Evolutionary conservation across 1,140 invertebrate genomes (phyloP).

Genomic region (Drosophila willistoni): DNA sequence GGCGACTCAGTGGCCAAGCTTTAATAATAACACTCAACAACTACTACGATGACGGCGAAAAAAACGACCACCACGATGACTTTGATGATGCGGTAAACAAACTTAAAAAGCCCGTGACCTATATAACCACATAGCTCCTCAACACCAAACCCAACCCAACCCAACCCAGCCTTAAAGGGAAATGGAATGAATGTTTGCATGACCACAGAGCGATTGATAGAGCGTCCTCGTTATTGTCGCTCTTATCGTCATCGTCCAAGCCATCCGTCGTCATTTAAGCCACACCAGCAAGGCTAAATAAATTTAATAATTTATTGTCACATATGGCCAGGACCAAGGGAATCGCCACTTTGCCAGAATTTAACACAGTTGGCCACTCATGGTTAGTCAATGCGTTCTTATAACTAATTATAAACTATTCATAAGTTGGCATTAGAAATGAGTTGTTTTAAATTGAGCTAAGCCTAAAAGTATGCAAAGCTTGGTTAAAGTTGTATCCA

Average conservation of each 20-base stretch:
- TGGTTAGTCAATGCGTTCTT: slow-evolving; percentile 43
- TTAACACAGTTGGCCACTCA: slow-evolving; percentile 41
- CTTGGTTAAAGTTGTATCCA: neutral
- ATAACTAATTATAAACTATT: too few relatives aligned
- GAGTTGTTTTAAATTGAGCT: neutral
- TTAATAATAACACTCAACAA: slow-evolving; percentile 55
- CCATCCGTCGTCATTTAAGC: slow-evolving; percentile 33
- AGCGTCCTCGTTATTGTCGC: slow-evolving; percentile 16
- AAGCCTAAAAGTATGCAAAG: slow-evolving; percentile 2
- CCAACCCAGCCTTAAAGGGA: slow-evolving; percentile 24
- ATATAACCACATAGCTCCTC: slow-evolving; percentile 42
- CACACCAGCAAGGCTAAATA: slow-evolving; percentile 44
- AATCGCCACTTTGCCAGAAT: neutral
- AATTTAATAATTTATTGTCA: slow-evolving; percentile 66
- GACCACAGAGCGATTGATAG: slow-evolving; percentile 59
- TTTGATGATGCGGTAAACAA: slow-evolving; percentile 63
- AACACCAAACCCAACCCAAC: slow-evolving; percentile 20
- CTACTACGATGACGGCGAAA: slow-evolving; percentile 8
- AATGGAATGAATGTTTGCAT: slow-evolving; percentile 52
- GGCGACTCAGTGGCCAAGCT: slow-evolving; percentile 54
- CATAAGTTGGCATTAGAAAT: too few relatives aligned
- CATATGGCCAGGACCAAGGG: slow-evolving; percentile 50
- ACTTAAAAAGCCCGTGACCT: slow-evolving; percentile 66
- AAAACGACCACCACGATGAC: neutral
- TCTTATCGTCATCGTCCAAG: slow-evolving; percentile 18